Evolutionary conservation across 2,113 vertebrate species (phyloP).

Genomic region (Phoenicopterus ruber): DNA sequence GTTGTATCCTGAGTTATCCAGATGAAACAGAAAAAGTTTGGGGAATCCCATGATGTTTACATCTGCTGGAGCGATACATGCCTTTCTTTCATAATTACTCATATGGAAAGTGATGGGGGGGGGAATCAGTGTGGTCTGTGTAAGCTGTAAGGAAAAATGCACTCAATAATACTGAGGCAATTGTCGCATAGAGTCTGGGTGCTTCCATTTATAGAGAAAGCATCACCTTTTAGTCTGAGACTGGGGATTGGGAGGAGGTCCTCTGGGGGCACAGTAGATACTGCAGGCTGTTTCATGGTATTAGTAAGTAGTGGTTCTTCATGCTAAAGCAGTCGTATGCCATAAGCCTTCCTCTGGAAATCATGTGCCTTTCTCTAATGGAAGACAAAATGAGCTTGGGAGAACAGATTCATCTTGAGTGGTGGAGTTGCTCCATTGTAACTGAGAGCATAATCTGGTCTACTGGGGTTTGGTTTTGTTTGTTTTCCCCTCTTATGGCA

Average conservation of each 20-base stretch:
- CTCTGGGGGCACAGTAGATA: neutral
- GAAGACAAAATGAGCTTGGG: neutral
- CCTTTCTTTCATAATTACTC: neutral
- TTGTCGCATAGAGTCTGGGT: fast-evolving
- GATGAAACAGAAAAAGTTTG: neutral
- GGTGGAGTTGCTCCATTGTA: neutral
- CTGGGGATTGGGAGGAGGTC: neutral
- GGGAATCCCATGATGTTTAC: neutral
- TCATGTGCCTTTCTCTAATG: neutral
- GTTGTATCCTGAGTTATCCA: neutral
- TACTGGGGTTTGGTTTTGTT: neutral
- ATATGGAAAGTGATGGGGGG: neutral
- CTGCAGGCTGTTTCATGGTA: neutral
- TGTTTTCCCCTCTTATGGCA: neutral
- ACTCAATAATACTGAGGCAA: neutral
- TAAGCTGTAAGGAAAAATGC: neutral
- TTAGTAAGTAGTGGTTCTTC: neutral
- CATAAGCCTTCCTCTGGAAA: neutral
- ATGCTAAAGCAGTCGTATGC: fast-evolving
- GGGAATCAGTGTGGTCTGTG: neutral
- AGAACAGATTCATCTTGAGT: neutral
- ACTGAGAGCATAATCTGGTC: neutral
- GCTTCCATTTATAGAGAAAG: neutral
- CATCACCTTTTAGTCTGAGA: neutral
- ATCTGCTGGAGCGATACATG: neutral